Conservation (phyloP, 2,797 vertebrate species). For the Clarias fuscus region DNA sequence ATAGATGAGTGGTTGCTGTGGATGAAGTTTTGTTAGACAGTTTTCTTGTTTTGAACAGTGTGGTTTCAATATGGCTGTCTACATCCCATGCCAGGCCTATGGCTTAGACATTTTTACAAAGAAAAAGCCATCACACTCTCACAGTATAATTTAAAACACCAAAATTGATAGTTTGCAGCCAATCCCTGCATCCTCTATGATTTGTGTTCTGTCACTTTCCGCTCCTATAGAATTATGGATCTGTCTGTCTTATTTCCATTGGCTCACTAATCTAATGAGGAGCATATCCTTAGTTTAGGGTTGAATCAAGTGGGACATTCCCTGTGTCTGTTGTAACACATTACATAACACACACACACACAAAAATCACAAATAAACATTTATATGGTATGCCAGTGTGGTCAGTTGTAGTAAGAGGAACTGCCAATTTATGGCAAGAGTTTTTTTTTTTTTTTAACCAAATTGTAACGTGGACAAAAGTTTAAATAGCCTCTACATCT, state of each 20-base stretch:
- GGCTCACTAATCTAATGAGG: slow-evolving; percentile 27
- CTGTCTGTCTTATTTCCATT: slow-evolving; percentile 31
- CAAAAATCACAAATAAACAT: slow-evolving; percentile 50
- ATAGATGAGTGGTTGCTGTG: slow-evolving; percentile 57
- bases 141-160: slow-evolving; percentile 50
- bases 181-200: slow-evolving; percentile 42
- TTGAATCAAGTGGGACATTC: slow-evolving; percentile 45
- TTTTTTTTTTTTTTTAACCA: slow-evolving; percentile 48
- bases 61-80: slow-evolving; percentile 48
- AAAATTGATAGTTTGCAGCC: slow-evolving; percentile 46
- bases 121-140: slow-evolving; percentile 17
- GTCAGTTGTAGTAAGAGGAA: slow-evolving; percentile 40
- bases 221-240: slow-evolving; percentile 32
- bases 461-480: slow-evolving; percentile 54
- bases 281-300: slow-evolving; percentile 40
- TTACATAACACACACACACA: slow-evolving; percentile 52
- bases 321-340: slow-evolving; percentile 50
- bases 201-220: slow-evolving; percentile 50
- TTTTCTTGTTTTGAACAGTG: slow-evolving; percentile 51
- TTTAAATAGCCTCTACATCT: slow-evolving; percentile 51
- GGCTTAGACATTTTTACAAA: slow-evolving; percentile 14
- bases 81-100: slow-evolving; percentile 20
- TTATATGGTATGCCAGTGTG: slow-evolving; percentile 50
- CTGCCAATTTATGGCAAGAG: slow-evolving; percentile 56
- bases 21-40: slow-evolving; percentile 55